Conservation (phyloP, 2,113 vertebrate species). For the Hippolais icterina region DNA sequence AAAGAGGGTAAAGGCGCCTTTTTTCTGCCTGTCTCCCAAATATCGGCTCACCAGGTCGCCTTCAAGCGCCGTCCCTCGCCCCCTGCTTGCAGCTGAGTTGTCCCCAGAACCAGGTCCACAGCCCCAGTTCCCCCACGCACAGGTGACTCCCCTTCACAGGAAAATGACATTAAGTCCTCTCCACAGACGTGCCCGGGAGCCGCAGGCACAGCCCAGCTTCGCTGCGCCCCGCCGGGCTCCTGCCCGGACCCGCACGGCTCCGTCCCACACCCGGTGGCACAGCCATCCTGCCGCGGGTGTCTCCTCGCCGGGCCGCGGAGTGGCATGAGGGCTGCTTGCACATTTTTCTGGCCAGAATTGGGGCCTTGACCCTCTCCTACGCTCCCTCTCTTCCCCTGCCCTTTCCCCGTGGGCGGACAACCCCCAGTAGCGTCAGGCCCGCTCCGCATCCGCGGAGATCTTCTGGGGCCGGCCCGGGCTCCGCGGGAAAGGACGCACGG, state of each 20-base stretch:
- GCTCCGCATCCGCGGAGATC: not conserved
- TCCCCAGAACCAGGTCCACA: not conserved
- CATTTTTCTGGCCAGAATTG: not conserved
- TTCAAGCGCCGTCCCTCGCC: not conserved
- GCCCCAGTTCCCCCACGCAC: rapidly evolving
- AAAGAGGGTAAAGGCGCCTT: not conserved
- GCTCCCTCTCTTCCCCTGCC: not conserved
- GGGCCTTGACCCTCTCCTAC: not conserved
- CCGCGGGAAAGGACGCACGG: not conserved
- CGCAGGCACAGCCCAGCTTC: not conserved
- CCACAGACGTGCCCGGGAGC: not conserved
- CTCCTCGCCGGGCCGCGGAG: not conserved
- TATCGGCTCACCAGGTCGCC: too few relatives aligned
- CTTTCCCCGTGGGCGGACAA: not conserved
- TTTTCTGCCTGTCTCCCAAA: not conserved
- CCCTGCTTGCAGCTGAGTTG: not conserved
- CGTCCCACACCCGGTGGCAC: too few relatives aligned
- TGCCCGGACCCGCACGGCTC: not conserved
- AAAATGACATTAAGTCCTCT: not conserved
- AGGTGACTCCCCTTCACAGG: not conserved
- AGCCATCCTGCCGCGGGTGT: rapidly evolving
- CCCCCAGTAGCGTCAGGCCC: not conserved
- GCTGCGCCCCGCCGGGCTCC: too few relatives aligned
- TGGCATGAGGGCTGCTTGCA: not conserved
- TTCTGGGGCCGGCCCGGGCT: not conserved